phyloP scores from a whole-genome alignment of 2,797 vertebrate genomes.

The Pangasius larnaudii region DNA sequence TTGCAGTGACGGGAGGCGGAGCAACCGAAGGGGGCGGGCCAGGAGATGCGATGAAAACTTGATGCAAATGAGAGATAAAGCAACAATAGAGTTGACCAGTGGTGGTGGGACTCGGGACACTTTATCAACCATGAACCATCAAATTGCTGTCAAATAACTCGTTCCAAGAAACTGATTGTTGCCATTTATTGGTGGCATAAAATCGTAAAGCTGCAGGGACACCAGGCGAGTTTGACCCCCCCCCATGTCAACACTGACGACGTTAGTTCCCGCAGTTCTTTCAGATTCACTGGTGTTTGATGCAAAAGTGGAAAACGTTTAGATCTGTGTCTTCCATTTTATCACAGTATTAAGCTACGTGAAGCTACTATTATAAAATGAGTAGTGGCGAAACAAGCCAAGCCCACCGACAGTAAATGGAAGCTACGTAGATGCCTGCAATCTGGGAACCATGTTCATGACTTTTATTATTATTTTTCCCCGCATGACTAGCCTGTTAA shows the following conservation, averaged over 20 bases:
- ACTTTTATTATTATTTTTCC: not conserved
- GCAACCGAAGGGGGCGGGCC: not conserved
- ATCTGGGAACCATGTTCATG: not conserved
- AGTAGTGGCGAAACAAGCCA: not conserved
- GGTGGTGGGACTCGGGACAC: not conserved
- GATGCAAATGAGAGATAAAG: not conserved
- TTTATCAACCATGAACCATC: not conserved
- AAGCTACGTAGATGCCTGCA: not conserved
- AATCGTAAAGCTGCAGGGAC: not conserved
- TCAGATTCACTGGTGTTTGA: not conserved
- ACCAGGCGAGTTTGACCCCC: too few relatives aligned
- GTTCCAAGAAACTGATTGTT: not conserved
- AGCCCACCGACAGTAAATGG: not conserved
- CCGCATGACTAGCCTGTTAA: not conserved
- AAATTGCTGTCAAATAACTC: not conserved
- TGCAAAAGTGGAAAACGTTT: too few relatives aligned
- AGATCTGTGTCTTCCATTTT: not conserved
- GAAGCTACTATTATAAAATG: not conserved
- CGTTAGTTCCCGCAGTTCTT: not conserved
- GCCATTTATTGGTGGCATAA: not conserved
- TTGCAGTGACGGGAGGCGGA: not conserved
- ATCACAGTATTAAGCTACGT: not conserved
- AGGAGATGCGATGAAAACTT: not conserved
- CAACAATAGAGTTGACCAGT: not conserved
- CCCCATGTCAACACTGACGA: not conserved